phyloP scores from a whole-genome alignment of 2,888 invertebrate species.

The Scaptomyza caliginosa region DNA sequence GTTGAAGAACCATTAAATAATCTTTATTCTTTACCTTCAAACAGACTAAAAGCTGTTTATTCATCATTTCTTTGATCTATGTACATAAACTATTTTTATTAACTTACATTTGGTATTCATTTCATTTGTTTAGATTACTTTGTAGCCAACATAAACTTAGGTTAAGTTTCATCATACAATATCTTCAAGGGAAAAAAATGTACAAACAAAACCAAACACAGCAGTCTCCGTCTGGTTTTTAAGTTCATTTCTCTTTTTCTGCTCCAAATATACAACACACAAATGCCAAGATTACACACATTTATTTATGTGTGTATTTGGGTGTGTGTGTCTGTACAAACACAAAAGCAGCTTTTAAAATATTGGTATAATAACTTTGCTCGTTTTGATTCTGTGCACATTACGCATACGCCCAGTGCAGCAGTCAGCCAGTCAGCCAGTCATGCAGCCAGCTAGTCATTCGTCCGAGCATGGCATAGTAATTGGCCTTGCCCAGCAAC shows the following conservation, averaged over 20 bases:
- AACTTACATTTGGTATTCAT: not conserved
- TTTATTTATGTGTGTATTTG: constrained; percentile 16
- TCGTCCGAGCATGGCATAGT: constrained; percentile 10
- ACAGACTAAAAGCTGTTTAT: too few relatives aligned
- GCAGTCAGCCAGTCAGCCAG: not conserved
- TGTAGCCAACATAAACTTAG: not conserved
- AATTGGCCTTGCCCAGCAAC: constrained; percentile 49
- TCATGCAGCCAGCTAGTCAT: constrained; percentile 1
- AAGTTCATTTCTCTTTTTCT: not conserved
- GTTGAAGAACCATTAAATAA: too few relatives aligned
- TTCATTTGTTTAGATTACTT: not conserved
- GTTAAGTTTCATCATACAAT: not conserved
- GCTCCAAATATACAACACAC: not conserved
- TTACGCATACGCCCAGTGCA: constrained; percentile 24
- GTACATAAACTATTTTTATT: not conserved
- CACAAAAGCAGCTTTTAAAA: constrained; percentile 22
- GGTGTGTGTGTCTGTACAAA: not conserved
- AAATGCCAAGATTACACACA: not conserved
- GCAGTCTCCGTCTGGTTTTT: not conserved
- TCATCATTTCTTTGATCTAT: too few relatives aligned
- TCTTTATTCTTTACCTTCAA: too few relatives aligned
- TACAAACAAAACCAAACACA: not conserved
- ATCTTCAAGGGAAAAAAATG: not conserved
- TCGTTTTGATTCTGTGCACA: constrained; percentile 20
- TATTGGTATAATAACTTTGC: constrained; percentile 26